Evolutionary conservation across 2,888 invertebrate species (phyloP).

Genomic region (Chirona hameri): DNA sequence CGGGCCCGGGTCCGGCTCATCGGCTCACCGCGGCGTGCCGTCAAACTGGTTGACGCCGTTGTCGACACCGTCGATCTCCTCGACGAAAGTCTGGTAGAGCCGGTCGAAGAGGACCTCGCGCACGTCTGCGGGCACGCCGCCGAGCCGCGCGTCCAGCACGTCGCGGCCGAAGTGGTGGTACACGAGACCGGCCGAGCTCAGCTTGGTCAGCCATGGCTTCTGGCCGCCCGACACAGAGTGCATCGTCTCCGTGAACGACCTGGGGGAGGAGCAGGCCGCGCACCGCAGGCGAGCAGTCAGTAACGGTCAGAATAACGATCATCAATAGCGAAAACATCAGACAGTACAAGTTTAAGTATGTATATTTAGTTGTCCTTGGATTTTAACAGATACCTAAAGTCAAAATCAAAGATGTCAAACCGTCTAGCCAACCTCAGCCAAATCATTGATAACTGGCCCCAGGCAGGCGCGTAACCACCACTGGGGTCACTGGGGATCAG

Average conservation of each 20-base stretch:
- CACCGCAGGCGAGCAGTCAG: too few species aligned
- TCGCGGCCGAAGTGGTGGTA: conserved; percentile 84
- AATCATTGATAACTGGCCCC: too few species aligned
- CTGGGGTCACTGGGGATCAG: too few species aligned
- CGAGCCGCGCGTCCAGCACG: conserved; percentile 61
- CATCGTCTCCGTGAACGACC: conserved; percentile 11
- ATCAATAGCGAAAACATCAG: too few species aligned
- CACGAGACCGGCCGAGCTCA: conserved; percentile 92
- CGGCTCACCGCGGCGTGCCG: conserved; percentile 46
- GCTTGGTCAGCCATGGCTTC: conserved; percentile 54
- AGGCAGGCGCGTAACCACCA: too few species aligned
- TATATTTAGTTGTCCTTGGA: too few species aligned
- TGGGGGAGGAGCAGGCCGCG: not conserved
- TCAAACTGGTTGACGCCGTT: conserved; percentile 86
- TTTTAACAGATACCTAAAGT: too few species aligned
- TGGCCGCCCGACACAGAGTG: not conserved
- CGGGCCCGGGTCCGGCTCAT: too few species aligned
- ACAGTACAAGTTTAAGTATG: too few species aligned
- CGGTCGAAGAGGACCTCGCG: conserved; percentile 48
- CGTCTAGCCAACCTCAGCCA: too few species aligned
- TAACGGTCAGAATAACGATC: too few species aligned
- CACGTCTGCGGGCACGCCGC: conserved; percentile 36
- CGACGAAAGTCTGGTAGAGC: conserved; percentile 81
- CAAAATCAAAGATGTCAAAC: too few species aligned
- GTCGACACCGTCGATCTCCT: conserved; percentile 94